Base-by-base conservation (phyloP, 2,113 vertebrate genomes). In the Sinocyclocheilus rhinocerous region DNA sequence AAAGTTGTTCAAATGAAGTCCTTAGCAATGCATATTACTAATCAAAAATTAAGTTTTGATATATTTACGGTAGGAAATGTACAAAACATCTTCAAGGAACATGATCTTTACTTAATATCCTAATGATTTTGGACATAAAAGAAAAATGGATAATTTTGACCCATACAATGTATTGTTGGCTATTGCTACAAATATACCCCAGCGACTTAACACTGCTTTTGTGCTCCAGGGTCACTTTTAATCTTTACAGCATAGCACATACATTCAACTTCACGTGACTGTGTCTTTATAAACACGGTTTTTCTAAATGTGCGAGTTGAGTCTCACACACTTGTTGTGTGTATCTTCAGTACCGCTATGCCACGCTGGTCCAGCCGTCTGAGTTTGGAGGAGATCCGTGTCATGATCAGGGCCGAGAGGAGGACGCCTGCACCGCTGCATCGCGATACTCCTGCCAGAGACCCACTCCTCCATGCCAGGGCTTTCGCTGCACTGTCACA, bases 381-480 rank as follows among this genome's bases (percentile, higher is more conserved):
- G 95, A 97, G 94, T 99, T 97, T 87, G 86, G 90, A 1, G 97
- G 98, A 65, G 95, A 97, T 15, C 90, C 89, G 0, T 98, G 97
- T 83, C 86, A 93, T 82, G 81, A 84, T 82, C 67, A 94, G 0
- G 96, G 96, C 91, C 94, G 92, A 45, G 95, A 98, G 87, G 92
- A 93, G 0, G 95, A 99, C 90, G 81, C 90, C 29, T 99, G 98
- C 70, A 89, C 70, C 0, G 92, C 96, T 20, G 89, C 65, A 18
- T 81, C 88, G 16, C 94, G 48, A 82, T 93, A 91, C 82, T 93
- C 91, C 0, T 98, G 97, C 91, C 90, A 94, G 90, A 96, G 16
- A 18, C 59, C 33, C 36, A 90, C 92, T 73, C 95, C 94, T 20
- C 77, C 90, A 5, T 99, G 98, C 86, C 96, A 98, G 76, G 97